phyloP scores from a whole-genome alignment of 2,113 vertebrate genomes.

The Gymnogyps californianus region DNA sequence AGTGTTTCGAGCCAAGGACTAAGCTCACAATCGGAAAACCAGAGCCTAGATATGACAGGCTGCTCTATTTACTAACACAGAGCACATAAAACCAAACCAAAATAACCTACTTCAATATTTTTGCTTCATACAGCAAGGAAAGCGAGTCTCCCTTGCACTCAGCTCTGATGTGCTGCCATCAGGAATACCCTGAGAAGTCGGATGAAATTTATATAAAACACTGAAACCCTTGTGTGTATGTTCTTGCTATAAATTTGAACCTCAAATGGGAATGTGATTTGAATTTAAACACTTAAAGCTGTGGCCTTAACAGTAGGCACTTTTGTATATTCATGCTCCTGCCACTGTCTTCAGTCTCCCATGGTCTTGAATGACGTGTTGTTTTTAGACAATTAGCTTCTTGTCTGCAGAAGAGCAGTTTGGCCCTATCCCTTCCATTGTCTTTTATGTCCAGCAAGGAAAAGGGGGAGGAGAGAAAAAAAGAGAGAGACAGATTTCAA shows the following conservation, averaged over 20 bases:
- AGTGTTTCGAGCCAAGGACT: conserved; percentile 9
- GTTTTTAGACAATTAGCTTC: conserved; percentile 86
- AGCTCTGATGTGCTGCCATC: conserved; percentile 35
- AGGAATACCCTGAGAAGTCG: conserved; percentile 56
- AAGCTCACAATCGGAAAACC: conserved; percentile 11
- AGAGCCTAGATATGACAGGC: conserved; percentile 3
- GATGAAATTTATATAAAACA: conserved; percentile 55
- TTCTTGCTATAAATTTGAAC: conserved; percentile 67
- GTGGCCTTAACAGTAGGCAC: conserved; percentile 75
- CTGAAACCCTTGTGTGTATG: conserved; percentile 62
- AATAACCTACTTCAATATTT: conserved; percentile 20
- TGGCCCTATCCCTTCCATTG: conserved; percentile 77
- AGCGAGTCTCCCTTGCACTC: neutral
- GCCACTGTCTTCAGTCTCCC: conserved; percentile 71
- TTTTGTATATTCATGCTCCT: conserved; percentile 81
- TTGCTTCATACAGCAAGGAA: neutral
- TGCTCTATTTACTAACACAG: conserved; percentile 51
- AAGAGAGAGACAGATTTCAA: conserved; percentile 49
- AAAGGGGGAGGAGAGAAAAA: neutral
- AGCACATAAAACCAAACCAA: conserved; percentile 5
- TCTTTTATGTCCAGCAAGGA: conserved; percentile 68
- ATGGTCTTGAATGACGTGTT: conserved; percentile 79
- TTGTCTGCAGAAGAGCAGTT: conserved; percentile 80
- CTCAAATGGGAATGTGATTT: conserved; percentile 69
- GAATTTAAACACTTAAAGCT: conserved; percentile 73